Evolutionary conservation across 2,888 invertebrate genomes (phyloP), one percentile per base, ranked within the genome.

Genomic region (Dasysyrphus albostriatus): DNA sequence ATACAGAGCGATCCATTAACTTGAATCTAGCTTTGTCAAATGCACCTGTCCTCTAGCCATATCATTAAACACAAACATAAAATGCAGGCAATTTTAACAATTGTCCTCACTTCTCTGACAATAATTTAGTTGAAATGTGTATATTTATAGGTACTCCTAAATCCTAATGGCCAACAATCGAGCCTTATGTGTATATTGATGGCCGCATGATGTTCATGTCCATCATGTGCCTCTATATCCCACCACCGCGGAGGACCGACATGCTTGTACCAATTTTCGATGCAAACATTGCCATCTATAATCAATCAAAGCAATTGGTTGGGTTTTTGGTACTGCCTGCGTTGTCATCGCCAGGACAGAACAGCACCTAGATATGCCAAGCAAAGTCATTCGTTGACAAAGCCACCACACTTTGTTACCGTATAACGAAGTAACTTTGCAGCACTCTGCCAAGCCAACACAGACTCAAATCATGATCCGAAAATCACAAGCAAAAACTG

Each of bases 251-350:
- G 5, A 19, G 10, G 2, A 19, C n/a, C n/a, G n/a, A n/a, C n/a
- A n/a, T 10, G 5, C 19, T 19, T 4, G 16, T 47, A 49, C 61
- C 12, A 24, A 32, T 49, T 65, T 67, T 37, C 37, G 32, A 32
- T 5, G 73, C 61, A 77, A 73, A 76, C 81, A 81, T 74, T 61
- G 19, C 49, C 54, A 65, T 81, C 77, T 81, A 61, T 72, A 77
- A 81, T 77, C 83, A 70, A 75, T 79, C 77, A 65, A 61, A 61
- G 75, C 61, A 56, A 58, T 44, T 47, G 59, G 51, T 51, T 42
- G 34, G 24, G 37, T 61, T 51, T 54, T 42, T 47, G 51, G 54
- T 42, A 6, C 34, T 39, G 19, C 19, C 47, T 9, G 12, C 29
- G 32, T 49, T 47, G 49, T 51, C 67, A 12, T n/a, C 49, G 24